These are phyloP conservation scores for Drosophila melanosoma DNA, from an alignment of 2,888 invertebrate species.

Conservation along the genomic window DNA sequence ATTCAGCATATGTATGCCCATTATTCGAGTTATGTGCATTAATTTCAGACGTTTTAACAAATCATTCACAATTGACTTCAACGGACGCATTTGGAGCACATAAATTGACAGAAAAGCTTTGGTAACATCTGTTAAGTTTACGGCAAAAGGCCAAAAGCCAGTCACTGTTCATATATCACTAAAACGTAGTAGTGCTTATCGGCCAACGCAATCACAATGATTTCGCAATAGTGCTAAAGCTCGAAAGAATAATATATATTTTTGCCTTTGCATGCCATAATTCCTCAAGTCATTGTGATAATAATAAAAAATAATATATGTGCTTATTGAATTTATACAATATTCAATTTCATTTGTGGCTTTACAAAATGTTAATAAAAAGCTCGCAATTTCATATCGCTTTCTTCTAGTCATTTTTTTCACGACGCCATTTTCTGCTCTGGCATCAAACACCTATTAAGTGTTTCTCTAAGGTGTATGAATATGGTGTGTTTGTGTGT, in stretches of 20 bases:
- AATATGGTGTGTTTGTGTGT: constrained; percentile 1
- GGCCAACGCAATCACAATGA: constrained; percentile 31
- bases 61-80: not conserved
- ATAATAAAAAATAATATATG: not conserved
- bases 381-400: not conserved
- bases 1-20: not conserved
- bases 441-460: not conserved
- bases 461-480: not conserved
- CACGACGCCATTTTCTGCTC: constrained; percentile 9
- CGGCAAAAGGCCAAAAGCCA: not conserved
- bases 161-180: not conserved
- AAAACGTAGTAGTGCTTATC: constrained; percentile 34
- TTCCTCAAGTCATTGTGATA: constrained; percentile 32
- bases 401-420: constrained; percentile 11
- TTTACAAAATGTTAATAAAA: too few relatives aligned
- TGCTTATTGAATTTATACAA: constrained; percentile 34
- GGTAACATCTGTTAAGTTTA: constrained; percentile 20
- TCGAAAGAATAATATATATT: constrained; percentile 24
- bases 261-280: constrained; percentile 15
- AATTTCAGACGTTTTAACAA: not conserved
- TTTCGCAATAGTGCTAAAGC: constrained; percentile 27
- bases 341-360: constrained; percentile 16
- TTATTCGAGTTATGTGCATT: not conserved
- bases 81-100: not conserved
- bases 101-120: constrained; percentile 2